These are phyloP conservation scores for Scytalopus superciliaris DNA, from an alignment of 2,113 vertebrate species.

Conservation along the genomic window DNA sequence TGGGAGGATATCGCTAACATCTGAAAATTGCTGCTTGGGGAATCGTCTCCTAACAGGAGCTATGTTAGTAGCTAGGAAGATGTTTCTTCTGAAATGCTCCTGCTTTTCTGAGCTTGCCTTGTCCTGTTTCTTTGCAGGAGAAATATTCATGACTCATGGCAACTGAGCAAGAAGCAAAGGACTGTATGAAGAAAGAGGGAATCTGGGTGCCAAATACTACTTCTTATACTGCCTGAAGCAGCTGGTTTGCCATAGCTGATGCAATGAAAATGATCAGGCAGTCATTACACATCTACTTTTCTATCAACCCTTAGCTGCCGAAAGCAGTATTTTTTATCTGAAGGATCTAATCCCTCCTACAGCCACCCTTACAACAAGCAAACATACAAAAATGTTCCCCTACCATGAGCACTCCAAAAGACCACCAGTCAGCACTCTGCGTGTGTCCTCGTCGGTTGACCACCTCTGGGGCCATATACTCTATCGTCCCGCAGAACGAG, in stretches of 20 bases:
- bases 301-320: not conserved
- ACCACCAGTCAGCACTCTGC: conserved; percentile 98
- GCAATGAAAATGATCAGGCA: not conserved
- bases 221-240: not conserved
- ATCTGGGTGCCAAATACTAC: not conserved
- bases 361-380: not conserved
- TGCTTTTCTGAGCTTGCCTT: not conserved
- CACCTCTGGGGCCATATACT: conserved; percentile 98
- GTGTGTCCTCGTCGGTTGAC: conserved; percentile 94
- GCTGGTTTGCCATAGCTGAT: not conserved
- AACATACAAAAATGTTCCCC: not conserved
- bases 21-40: not conserved
- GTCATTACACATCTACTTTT: not conserved
- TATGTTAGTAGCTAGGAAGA: not conserved
- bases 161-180: not conserved
- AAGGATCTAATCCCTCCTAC: not conserved
- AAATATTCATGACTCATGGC: not conserved
- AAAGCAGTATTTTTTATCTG: not conserved
- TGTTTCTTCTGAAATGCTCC: not conserved
- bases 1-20: not conserved
- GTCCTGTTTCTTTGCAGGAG: not conserved
- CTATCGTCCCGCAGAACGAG: conserved; percentile 95
- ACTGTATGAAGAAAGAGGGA: not conserved
- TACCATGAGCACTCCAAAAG: conserved; percentile 96
- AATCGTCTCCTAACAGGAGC: not conserved